Evolutionary conservation across 2,113 vertebrate species (phyloP).

Genomic region (Cettia cetti): DNA sequence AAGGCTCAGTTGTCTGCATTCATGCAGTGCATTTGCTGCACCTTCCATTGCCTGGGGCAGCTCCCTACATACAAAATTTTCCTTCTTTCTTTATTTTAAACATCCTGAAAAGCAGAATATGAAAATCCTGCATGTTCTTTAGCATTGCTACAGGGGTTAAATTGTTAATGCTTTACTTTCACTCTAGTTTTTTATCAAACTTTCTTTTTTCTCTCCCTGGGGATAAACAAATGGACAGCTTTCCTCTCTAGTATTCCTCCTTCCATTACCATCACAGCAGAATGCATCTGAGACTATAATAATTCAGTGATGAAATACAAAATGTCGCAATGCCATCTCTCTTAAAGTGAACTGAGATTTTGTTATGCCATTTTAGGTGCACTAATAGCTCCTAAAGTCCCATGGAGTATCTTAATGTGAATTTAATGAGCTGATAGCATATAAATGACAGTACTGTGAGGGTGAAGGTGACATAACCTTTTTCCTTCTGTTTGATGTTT

Average conservation of each 20-base stretch:
- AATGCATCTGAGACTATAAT: constrained; percentile 88
- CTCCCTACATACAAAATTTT: neutral
- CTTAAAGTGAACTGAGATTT: constrained; percentile 87
- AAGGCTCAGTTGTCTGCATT: neutral
- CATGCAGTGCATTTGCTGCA: neutral
- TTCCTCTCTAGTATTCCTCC: constrained; percentile 76
- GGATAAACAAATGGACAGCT: constrained; percentile 91
- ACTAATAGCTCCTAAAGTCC: constrained; percentile 89
- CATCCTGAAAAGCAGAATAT: constrained; percentile 1
- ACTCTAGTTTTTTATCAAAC: constrained; percentile 82
- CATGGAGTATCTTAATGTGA: constrained; percentile 95
- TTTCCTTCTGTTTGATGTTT: constrained; percentile 84
- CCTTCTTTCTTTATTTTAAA: neutral
- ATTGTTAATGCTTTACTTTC: constrained; percentile 86
- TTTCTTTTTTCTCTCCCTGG: constrained; percentile 83
- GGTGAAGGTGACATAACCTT: constrained; percentile 95
- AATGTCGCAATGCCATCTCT: constrained; percentile 88
- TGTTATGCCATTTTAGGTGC: constrained; percentile 92
- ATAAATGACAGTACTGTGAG: constrained; percentile 88
- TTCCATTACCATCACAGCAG: constrained; percentile 89
- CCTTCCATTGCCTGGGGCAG: neutral
- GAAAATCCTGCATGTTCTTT: neutral
- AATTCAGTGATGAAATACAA: constrained; percentile 92
- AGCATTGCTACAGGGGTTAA: constrained; percentile 71
- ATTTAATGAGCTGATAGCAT: constrained; percentile 97